Evolutionary conservation across 2,888 invertebrate genomes (phyloP).

Genomic region (Cephus nigrinus): DNA sequence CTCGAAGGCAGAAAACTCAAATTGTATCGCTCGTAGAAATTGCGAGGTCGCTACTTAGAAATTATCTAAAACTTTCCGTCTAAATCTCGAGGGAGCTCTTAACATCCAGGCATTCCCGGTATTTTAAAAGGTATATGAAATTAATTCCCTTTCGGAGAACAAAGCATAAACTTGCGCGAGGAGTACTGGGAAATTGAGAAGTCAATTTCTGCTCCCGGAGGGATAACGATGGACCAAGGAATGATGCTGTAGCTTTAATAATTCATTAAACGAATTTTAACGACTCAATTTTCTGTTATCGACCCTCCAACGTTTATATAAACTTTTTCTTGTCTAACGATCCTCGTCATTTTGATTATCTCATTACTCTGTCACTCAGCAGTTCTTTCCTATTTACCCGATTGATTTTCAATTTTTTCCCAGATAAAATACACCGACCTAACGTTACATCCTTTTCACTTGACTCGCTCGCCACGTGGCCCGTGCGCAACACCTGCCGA

Average conservation of each 20-base stretch:
- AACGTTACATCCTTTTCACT: background rate
- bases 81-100: conserved; percentile 27
- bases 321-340: background rate
- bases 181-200: background rate
- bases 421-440: background rate
- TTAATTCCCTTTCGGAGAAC: background rate
- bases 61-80: conserved; percentile 30
- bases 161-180: background rate
- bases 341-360: background rate
- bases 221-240: background rate
- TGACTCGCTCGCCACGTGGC: background rate
- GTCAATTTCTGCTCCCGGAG: background rate
- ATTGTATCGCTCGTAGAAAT: background rate
- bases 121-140: background rate
- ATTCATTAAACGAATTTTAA: background rate
- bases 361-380: background rate
- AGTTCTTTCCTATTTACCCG: background rate
- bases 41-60: conserved; percentile 9
- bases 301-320: background rate
- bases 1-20: background rate
- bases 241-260: background rate
- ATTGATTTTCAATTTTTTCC: background rate
- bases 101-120: background rate
- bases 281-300: background rate
- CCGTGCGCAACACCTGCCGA: background rate